Percentiles rank a stretch among this genome's conserved stretches.
These are phyloP conservation scores for Seriola quinqueradiata DNA, from an alignment of 2,113 vertebrate species.

Conservation along the genomic window DNA sequence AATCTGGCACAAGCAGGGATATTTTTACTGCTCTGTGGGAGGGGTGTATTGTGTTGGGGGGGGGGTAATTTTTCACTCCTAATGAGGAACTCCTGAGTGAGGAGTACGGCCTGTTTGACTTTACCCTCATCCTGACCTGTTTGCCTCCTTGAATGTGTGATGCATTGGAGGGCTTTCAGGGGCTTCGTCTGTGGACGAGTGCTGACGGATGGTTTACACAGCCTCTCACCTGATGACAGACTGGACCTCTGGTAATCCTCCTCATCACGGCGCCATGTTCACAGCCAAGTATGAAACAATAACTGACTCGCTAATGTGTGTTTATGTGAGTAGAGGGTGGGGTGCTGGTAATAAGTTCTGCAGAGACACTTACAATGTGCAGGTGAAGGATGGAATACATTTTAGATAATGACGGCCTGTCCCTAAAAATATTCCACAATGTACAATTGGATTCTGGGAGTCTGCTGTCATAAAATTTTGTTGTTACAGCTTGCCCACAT, in stretches of 20 bases:
- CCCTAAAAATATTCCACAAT: background rate
- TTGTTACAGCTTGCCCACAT: background rate
- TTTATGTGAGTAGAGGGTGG: background rate
- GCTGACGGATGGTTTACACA: constrained; percentile 44
- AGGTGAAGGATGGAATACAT: constrained; percentile 10
- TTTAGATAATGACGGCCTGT: background rate
- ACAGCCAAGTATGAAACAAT: constrained; percentile 7
- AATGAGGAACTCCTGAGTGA: constrained; percentile 71
- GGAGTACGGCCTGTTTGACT: constrained; percentile 41
- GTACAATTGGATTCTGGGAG: background rate
- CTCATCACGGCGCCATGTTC: background rate
- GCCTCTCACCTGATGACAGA: constrained; percentile 52
- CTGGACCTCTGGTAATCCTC: constrained; percentile 42
- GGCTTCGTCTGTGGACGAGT: constrained; percentile 34
- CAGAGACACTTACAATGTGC: background rate
- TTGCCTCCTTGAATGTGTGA: constrained; percentile 40
- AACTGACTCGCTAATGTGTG: background rate
- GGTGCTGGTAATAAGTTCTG: constrained; percentile 1
- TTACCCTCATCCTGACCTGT: constrained; percentile 26
- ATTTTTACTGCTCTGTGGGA: constrained; percentile 46
- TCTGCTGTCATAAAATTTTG: too few species aligned
- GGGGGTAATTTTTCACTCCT: constrained; percentile 61
- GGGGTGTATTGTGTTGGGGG: constrained; percentile 31
- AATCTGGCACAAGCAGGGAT: constrained; percentile 43
- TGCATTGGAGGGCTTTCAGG: constrained; percentile 34